Evolutionary conservation across 2,797 vertebrate genomes (phyloP), one percentile per base, ranked within the genome.

Genomic region (Xiphophorus birchmanni): DNA sequence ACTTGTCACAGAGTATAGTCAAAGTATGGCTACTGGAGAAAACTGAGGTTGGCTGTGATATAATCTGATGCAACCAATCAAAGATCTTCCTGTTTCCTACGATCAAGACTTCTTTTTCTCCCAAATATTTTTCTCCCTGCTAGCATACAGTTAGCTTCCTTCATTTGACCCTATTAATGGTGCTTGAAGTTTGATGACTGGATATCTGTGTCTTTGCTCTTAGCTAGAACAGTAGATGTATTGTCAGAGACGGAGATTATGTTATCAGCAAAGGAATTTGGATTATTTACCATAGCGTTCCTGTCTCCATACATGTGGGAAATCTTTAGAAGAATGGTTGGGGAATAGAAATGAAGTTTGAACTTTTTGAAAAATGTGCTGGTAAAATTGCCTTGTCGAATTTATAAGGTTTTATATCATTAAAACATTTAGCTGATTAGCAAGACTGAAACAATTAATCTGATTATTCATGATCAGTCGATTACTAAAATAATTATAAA

Each of bases 201-300:
- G 32, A 65, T 40, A 21, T 76, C 78, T 78, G 75, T 75, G 84
- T 65, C 84, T 35, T 75, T 45, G 76, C 32, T 44, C 50, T 67
- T 74, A 52, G 77, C 87, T 5, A 78, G 89, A 93, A 93, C 93
- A 93, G 90, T 80, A 74, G 80, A 10, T 29, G 91, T 77, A 93
- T 93, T 95, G 92, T 94, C 60, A 89, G 88, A 88, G 81, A 44
- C 71, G 83, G 63, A 93, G 92, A 94, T 94, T 93, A 92, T 90
- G 89, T 85, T 91, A 94, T 93, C 93, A 93, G 86, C 80, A 45
- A 78, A 93, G 93, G 93, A 95, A 95, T 94, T 93, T 85, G 2
- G 90, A 93, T 91, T 91, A 93, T 95, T 93, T 93, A 86, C 72
- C 88, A 84, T 73, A 88, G 87, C 42, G 83, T 80, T 82, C 86